A percentile compares a stretch with the other conserved stretches of the same genome.
Evolutionary conservation across 2,113 vertebrate species (phyloP).

Genomic region (Vidua chalybeata): DNA sequence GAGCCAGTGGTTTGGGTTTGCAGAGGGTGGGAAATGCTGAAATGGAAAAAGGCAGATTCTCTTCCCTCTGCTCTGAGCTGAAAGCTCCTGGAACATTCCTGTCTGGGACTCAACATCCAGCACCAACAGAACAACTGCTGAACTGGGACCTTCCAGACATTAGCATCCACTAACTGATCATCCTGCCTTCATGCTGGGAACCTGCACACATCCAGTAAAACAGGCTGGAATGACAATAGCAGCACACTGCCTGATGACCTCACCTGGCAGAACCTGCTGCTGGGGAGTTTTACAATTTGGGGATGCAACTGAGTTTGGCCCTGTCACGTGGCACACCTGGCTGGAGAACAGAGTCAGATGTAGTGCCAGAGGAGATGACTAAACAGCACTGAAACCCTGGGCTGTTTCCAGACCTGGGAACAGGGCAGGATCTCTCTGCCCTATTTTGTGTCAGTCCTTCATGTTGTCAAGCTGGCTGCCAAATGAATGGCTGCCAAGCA

Average conservation of each 20-base stretch:
- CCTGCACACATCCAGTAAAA: neutral
- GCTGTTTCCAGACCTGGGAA: neutral
- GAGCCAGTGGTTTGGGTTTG: neutral
- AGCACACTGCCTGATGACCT: neutral
- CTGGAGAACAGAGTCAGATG: neutral
- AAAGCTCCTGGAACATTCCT: neutral
- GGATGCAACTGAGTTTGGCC: neutral
- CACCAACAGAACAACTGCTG: neutral
- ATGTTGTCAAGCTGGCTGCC: neutral
- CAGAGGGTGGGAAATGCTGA: neutral
- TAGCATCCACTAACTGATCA: rapidly evolving
- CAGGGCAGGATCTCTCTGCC: neutral
- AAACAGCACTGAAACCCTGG: neutral
- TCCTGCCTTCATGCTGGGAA: neutral
- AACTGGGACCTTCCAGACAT: neutral
- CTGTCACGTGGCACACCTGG: neutral
- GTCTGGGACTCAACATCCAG: neutral
- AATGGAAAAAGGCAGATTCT: neutral
- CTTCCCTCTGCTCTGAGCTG: neutral
- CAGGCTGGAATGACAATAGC: neutral
- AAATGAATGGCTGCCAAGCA: neutral
- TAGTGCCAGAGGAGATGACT: neutral
- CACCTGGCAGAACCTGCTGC: neutral
- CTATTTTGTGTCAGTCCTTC: neutral
- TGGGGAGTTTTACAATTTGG: neutral